Evolutionary conservation across 2,888 invertebrate species (phyloP), one percentile per base, ranked within the genome.

Genomic region (Meliscaeva auricollis): DNA sequence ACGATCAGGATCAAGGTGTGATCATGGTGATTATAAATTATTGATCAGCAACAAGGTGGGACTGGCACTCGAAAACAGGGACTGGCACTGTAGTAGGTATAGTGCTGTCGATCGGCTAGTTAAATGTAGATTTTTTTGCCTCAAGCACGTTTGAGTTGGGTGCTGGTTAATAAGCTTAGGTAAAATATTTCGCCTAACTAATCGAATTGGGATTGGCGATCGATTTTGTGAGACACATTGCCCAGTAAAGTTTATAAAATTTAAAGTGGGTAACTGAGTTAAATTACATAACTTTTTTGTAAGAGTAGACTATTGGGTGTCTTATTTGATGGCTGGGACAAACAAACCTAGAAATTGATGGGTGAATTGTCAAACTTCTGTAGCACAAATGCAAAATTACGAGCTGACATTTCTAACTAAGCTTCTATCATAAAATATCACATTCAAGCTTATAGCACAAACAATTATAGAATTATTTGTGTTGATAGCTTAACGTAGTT

Each of bases 1-100:
- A 54, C 20, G 78, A 73, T 83, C 82, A 73, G 78, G 74, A 78
- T 62, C 79, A 68, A 73, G 73, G 73, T 74, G 64, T 69, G 77
- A 81, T 81, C 80, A 32, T 76, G 70, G 32, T 62, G 69, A 80
- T 80, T 69, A 38, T 56, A 50, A 64, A 68, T 74, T 80, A 68
- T 74, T 66, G 60, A 74, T 64, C 52, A 44, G 35, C 5, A 9
- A 9, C 11, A 8, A 52, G 17, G 22, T 52, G 50, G 62, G 54
- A 50, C 20, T 62, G 35, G n/a, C n/a, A n/a, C 26, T 26, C 3
- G 26, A 7, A 38, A 38, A 38, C 38, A 38, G 38, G 56, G 17
- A 35, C 46, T 38, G 48, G 32, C 5, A 13, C 15, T n/a, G n/a
- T n/a, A n/a, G n/a, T 62, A n/a, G 44, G 44, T 44, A 44, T 5